These are phyloP conservation scores for Chloromyia formosa DNA, from an alignment of 2,888 invertebrate genomes.

Conservation along the genomic window DNA sequence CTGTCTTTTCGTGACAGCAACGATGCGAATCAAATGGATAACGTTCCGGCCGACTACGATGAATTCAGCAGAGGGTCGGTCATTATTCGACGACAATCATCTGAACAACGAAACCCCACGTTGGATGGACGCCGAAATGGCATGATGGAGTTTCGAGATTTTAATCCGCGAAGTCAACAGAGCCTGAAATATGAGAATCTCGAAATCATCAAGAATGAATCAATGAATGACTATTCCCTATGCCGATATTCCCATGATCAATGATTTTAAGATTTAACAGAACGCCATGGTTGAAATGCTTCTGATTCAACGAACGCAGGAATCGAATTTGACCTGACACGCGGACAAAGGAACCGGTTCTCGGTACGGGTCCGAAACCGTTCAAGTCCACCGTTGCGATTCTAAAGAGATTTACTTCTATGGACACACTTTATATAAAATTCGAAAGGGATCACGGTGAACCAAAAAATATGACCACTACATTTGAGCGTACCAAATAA, in stretches of 20 bases:
- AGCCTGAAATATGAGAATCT: conserved; percentile 63
- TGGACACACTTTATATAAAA: conserved; percentile 79
- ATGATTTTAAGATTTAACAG: conserved; percentile 54
- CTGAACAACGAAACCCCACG: conserved; percentile 59
- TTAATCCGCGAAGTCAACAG: conserved; percentile 57
- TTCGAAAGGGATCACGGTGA: conserved; percentile 75
- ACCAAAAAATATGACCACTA: conserved; percentile 66
- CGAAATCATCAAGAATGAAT: conserved; percentile 57
- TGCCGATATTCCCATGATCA: conserved; percentile 52
- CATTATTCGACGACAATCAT: conserved; percentile 59
- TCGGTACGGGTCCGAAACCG: no score
- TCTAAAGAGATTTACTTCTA: no score
- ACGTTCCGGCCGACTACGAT: conserved; percentile 46
- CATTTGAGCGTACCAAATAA: conserved; percentile 72
- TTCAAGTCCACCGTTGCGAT: no score
- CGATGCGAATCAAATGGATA: conserved; percentile 35
- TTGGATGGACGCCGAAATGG: no score
- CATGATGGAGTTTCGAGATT: no score
- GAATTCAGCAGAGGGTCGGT: no score
- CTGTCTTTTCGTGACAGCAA: conserved; percentile 49
- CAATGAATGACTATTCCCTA: conserved; percentile 53
- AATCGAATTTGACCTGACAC: conserved; percentile 54
- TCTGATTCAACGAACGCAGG: no score
- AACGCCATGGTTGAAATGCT: conserved; percentile 55
- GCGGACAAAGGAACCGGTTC: conserved; percentile 17